Evolutionary conservation across 1,140 invertebrate species (phyloP).

Genomic region (Brachionus paranguensis): DNA sequence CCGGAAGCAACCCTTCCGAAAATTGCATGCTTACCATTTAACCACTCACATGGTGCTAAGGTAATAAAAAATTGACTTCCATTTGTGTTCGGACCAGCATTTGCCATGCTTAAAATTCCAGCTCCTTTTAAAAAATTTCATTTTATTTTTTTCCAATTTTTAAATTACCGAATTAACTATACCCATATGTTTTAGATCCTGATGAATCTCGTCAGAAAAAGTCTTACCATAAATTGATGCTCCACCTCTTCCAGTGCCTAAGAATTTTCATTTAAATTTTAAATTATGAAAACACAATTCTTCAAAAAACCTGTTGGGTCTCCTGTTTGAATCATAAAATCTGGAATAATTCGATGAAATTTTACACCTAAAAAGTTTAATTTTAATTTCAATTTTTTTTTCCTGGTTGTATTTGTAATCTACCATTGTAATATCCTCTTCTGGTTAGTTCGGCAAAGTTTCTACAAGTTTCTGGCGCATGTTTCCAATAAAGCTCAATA

Average conservation of each 20-base stretch:
- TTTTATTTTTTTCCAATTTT: conserved; percentile 42
- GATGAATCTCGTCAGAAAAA: conserved; percentile 92
- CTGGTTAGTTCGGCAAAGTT: conserved; percentile 90
- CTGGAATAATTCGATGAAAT: conserved; percentile 88
- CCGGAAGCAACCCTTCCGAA: conserved; percentile 81
- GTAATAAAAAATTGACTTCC: conserved; percentile 98
- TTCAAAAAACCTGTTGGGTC: conserved; percentile 73
- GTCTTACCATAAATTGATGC: conserved; percentile 85
- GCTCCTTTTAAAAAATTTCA: conserved; percentile 59
- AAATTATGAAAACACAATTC: background rate
- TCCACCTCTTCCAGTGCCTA: conserved; percentile 70
- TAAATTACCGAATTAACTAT: conserved; percentile 57
- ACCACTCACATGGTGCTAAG: conserved; percentile 88
- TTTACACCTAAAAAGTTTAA: conserved; percentile 55
- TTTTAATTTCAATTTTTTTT: background rate
- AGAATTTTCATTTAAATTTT: background rate
- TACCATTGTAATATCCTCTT: conserved; percentile 89
- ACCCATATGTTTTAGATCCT: conserved; percentile 88
- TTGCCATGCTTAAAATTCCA: conserved; percentile 81
- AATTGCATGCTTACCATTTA: conserved; percentile 93
- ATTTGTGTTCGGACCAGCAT: conserved; percentile 90
- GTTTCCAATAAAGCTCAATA: conserved; percentile 94
- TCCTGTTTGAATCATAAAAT: conserved; percentile 87
- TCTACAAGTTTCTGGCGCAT: conserved; percentile 84
- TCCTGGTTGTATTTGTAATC: conserved; percentile 46